Evolutionary conservation across 2,888 invertebrate species (phyloP).

Genomic region (Junonia oenone): DNA sequence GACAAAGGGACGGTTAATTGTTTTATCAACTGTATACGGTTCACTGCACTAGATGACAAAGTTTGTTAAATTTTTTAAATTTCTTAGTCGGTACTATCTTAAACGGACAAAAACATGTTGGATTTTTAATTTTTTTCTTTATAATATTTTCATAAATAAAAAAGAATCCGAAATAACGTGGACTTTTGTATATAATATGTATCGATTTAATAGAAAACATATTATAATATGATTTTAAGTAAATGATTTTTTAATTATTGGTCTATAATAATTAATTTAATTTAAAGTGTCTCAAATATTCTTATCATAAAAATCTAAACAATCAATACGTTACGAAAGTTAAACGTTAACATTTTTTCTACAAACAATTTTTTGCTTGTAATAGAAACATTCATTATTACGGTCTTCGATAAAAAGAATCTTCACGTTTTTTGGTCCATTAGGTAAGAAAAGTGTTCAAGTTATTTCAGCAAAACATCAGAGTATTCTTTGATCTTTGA

Average conservation of each 20-base stretch:
- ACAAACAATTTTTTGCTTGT: background rate
- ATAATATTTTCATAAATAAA: no score
- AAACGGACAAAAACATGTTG: background rate
- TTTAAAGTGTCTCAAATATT: no score
- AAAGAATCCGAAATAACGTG: no score
- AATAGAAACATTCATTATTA: background rate
- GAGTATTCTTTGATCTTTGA: slow-evolving; percentile 21
- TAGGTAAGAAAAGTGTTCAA: background rate
- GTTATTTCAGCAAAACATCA: slow-evolving; percentile 2
- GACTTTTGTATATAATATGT: no score
- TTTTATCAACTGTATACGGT: slow-evolving; percentile 35
- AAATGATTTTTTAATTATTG: no score
- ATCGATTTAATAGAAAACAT: no score
- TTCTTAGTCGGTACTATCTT: background rate
- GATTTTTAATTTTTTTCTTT: no score
- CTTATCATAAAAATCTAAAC: no score
- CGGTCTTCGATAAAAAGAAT: background rate
- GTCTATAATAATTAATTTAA: no score
- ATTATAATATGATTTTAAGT: no score
- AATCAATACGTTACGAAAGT: no score
- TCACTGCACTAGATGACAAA: slow-evolving; percentile 28
- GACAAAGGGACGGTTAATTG: slow-evolving; percentile 54
- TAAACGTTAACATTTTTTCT: no score
- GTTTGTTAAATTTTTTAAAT: slow-evolving; percentile 17
- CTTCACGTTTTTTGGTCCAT: background rate